A percentile compares a stretch with the other conserved stretches of the same genome.
Evolutionary conservation across 2,113 vertebrate species (phyloP).

Genomic region (Microcebus murinus): DNA sequence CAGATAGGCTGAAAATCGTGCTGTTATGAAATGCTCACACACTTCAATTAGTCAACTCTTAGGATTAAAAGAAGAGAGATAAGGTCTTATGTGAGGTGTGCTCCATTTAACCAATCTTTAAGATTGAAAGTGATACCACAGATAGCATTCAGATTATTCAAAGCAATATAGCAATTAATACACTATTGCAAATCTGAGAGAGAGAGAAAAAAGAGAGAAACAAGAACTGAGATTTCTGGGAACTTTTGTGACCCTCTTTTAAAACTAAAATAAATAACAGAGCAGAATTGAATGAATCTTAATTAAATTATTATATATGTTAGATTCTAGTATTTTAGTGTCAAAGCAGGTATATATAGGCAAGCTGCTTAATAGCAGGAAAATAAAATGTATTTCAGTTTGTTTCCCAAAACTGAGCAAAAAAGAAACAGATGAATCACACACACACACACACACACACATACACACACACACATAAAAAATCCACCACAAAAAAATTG

Average conservation of each 20-base stretch:
- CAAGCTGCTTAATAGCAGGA: slow-evolving; percentile 15
- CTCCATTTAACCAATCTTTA: not conserved
- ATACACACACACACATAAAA: not conserved
- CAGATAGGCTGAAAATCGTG: slow-evolving; percentile 62
- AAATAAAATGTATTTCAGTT: slow-evolving; percentile 52
- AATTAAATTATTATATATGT: slow-evolving; percentile 20
- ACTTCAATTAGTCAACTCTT: slow-evolving; percentile 63
- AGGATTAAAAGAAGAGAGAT: slow-evolving; percentile 67
- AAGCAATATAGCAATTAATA: slow-evolving; percentile 38
- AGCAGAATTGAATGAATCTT: not conserved
- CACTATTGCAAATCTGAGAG: not conserved
- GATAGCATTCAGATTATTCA: slow-evolving; percentile 21
- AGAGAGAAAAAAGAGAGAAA: not conserved
- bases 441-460: not conserved
- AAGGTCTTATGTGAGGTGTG: not conserved
- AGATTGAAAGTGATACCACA: slow-evolving; percentile 44
- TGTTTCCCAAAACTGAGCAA: slow-evolving; percentile 46
- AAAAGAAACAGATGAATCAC: slow-evolving; percentile 31
- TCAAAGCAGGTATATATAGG: not conserved
- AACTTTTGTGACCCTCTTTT: not conserved
- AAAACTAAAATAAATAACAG: not conserved
- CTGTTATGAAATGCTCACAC: slow-evolving; percentile 48
- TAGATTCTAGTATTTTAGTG: slow-evolving; percentile 6
- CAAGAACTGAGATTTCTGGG: not conserved
- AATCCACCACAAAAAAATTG: slow-evolving; percentile 47